phyloP scores from a whole-genome alignment of 1,140 invertebrate genomes.

The Trichoplusia ni region DNA sequence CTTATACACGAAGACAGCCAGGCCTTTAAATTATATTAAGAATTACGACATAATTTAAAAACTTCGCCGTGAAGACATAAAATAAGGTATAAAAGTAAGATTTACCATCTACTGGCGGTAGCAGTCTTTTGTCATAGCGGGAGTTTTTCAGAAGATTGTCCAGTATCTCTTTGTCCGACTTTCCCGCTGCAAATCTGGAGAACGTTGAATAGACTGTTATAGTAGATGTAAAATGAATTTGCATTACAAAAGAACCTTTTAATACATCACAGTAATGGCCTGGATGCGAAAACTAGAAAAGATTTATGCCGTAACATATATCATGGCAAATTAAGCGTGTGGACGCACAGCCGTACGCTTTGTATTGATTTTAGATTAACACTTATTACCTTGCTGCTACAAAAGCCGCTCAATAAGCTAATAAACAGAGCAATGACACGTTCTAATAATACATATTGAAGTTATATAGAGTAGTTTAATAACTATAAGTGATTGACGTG shows the following conservation, averaged over 20 bases:
- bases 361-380: slow-evolving; percentile 55
- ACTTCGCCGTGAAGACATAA: not conserved
- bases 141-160: slow-evolving; percentile 90
- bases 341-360: slow-evolving; percentile 33
- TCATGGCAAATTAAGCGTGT: slow-evolving; percentile 48
- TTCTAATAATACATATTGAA: slow-evolving; percentile 8
- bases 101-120: slow-evolving; percentile 92
- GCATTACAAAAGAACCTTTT: slow-evolving; percentile 13
- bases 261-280: not conserved
- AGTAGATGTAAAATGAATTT: slow-evolving; percentile 4
- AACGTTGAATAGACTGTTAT: slow-evolving; percentile 7
- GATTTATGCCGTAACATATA: slow-evolving; percentile 42
- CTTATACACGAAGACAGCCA: not conserved
- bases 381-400: slow-evolving; percentile 42
- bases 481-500: not conserved
- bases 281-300: slow-evolving; percentile 22
- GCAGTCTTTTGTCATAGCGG: slow-evolving; percentile 92
- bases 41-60: not conserved
- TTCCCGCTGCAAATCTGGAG: slow-evolving; percentile 90
- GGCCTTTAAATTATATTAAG: not conserved
- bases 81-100: slow-evolving; percentile 33
- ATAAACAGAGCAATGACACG: slow-evolving; percentile 29
- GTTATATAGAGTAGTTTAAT: not conserved
- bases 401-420: slow-evolving; percentile 31
- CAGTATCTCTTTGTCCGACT: slow-evolving; percentile 94